These are phyloP conservation scores for Mesembrinibis cayennensis DNA, from an alignment of 2,113 vertebrate genomes.

Conservation along the genomic window DNA sequence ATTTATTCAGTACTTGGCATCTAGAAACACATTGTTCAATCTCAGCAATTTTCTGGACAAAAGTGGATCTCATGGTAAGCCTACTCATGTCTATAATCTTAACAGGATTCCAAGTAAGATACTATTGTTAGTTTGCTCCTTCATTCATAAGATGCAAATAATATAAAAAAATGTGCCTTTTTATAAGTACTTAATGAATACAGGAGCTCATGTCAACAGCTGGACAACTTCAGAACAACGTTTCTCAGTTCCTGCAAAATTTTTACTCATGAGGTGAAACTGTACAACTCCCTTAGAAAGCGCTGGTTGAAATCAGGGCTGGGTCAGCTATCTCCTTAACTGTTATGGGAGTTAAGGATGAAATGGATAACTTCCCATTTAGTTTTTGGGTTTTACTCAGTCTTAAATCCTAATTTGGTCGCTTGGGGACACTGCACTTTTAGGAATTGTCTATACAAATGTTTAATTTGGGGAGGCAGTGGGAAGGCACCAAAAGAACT, in stretches of 20 bases:
- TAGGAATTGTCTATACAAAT: not conserved
- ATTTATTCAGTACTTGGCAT: conserved; percentile 98
- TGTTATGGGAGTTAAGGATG: not conserved
- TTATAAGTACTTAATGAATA: not conserved
- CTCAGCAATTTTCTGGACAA: conserved; percentile 99
- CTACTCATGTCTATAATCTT: not conserved
- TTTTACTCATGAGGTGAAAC: not conserved
- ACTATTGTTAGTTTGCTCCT: not conserved
- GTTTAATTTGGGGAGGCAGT: not conserved
- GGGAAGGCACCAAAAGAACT: not conserved
- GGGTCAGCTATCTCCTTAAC: not conserved
- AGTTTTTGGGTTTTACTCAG: not conserved
- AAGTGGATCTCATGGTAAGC: conserved; percentile 95
- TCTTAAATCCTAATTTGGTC: not conserved
- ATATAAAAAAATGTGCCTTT: not conserved
- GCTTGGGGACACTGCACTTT: not conserved
- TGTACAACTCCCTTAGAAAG: not conserved
- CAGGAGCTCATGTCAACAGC: not conserved
- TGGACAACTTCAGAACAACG: not conserved
- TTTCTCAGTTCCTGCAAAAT: not conserved
- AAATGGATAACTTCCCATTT: not conserved
- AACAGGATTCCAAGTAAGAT: not conserved
- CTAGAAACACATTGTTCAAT: conserved; percentile 98
- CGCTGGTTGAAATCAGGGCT: not conserved
- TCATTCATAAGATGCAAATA: not conserved